These are phyloP conservation scores for Miniopterus natalensis DNA, from an alignment of 2,113 vertebrate species.

Conservation along the genomic window DNA sequence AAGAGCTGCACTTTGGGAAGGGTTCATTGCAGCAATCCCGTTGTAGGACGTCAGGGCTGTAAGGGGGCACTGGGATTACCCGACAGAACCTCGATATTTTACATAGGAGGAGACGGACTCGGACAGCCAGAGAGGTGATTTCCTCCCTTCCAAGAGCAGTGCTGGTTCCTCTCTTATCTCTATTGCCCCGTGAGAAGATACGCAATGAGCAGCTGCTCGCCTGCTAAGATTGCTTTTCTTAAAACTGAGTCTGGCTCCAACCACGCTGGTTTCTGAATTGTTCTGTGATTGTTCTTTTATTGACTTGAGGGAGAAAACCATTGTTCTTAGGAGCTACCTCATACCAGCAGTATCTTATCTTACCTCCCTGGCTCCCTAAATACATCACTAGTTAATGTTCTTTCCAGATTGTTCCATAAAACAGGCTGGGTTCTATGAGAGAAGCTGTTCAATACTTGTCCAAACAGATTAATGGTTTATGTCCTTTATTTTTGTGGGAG, in stretches of 20 bases:
- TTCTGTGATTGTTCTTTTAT: background rate
- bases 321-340: background rate
- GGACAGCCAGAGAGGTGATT: background rate
- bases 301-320: background rate
- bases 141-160: background rate
- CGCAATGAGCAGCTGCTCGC: background rate
- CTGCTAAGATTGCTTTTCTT: background rate
- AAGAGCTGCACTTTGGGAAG: background rate
- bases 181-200: background rate
- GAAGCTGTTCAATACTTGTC: constrained; percentile 24
- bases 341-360: constrained; percentile 38
- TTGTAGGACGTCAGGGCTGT: background rate
- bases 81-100: background rate
- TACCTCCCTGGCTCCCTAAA: constrained; percentile 40
- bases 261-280: background rate
- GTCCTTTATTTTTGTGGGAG: background rate
- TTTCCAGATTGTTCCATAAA: constrained; percentile 64
- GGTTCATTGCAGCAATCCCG: background rate
- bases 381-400: constrained; percentile 41
- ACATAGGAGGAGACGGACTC: background rate
- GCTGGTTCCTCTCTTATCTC: background rate
- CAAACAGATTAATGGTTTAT: constrained; percentile 14
- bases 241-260: background rate
- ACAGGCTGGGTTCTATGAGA: constrained; percentile 46
- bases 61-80: background rate